A percentile compares a stretch with the other conserved stretches of the same genome.
Conservation (phyloP, 2,888 invertebrate species). For the Tromatobia lineatoria region DNA sequence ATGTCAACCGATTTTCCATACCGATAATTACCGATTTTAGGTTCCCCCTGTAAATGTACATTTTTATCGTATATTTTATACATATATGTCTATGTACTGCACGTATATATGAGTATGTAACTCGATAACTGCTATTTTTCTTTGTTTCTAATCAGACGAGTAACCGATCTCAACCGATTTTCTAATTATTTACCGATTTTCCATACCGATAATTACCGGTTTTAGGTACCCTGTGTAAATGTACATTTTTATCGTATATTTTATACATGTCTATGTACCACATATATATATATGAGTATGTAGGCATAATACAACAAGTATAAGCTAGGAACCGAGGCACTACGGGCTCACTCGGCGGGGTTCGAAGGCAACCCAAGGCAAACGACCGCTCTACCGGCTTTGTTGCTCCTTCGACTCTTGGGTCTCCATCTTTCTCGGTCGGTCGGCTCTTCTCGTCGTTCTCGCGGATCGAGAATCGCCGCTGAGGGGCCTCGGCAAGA, state of each 20-base stretch:
- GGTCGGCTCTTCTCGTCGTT: slow-evolving; percentile 55
- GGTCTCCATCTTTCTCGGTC: slow-evolving; percentile 51
- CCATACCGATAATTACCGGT: slow-evolving; percentile 47
- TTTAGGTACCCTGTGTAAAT: slow-evolving; percentile 40
- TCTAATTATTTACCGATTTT: neutral
- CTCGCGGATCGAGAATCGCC: slow-evolving; percentile 51
- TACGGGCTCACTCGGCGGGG: slow-evolving; percentile 71
- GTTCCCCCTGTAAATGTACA: slow-evolving; percentile 19
- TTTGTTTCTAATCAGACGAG: no score
- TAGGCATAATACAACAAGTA: slow-evolving; percentile 26
- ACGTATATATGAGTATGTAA: neutral
- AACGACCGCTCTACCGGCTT: slow-evolving; percentile 83
- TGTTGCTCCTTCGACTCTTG: slow-evolving; percentile 72
- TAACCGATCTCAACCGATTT: neutral
- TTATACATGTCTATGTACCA: neutral
- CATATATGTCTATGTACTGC: neutral
- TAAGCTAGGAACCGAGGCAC: slow-evolving; percentile 55
- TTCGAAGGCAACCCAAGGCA: slow-evolving; percentile 84
- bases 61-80: neutral
- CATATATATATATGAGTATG: neutral
- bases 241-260: neutral
- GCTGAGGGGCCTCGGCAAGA: slow-evolving; percentile 38
- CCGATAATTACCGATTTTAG: neutral
- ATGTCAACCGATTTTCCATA: no score
- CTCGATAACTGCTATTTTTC: no score